These are phyloP conservation scores for Amphiprion percula DNA, from an alignment of 2,113 vertebrate species.

Conservation along the genomic window DNA sequence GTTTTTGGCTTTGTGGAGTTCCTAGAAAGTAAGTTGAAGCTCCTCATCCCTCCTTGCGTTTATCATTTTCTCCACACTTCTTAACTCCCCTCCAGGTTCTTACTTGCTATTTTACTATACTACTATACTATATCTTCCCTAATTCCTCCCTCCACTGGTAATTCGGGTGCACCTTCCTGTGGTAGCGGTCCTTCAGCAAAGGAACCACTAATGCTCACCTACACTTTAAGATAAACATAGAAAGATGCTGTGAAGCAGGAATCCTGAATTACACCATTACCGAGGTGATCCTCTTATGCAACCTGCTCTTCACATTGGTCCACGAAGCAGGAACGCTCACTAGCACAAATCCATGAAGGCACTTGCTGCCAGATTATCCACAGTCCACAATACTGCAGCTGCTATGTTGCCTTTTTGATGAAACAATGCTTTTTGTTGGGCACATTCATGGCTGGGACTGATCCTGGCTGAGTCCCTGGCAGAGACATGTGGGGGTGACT, in stretches of 20 bases:
- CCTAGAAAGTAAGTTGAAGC: too few species aligned
- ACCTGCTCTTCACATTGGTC: constrained; percentile 69
- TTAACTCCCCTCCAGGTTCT: constrained; percentile 14
- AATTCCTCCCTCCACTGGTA: constrained; percentile 27
- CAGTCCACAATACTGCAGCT: constrained; percentile 60
- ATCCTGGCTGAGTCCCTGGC: constrained; percentile 52
- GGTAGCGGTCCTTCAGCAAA: constrained; percentile 40
- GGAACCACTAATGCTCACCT: constrained; percentile 37
- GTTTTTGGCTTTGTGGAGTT: too few species aligned
- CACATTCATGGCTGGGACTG: constrained; percentile 35
- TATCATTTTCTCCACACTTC: constrained; percentile 2
- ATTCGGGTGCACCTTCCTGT: constrained; percentile 26
- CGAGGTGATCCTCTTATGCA: constrained; percentile 76
- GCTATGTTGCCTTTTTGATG: constrained; percentile 58
- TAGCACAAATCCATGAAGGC: constrained; percentile 73
- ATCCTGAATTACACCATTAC: constrained; percentile 73
- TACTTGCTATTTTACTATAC: neutral
- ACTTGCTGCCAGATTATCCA: constrained; percentile 70
- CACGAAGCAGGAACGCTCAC: constrained; percentile 58
- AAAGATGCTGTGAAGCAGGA: constrained; percentile 29
- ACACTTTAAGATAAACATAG: constrained; percentile 42
- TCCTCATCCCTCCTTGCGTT: neutral
- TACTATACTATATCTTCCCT: constrained; percentile 3
- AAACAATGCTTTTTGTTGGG: constrained; percentile 68
- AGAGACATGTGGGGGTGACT: constrained; percentile 52